Percentiles rank a stretch among this genome's conserved stretches.
Conservation (phyloP, 2,888 invertebrate genomes). For the Antheraea assamensis region DNA sequence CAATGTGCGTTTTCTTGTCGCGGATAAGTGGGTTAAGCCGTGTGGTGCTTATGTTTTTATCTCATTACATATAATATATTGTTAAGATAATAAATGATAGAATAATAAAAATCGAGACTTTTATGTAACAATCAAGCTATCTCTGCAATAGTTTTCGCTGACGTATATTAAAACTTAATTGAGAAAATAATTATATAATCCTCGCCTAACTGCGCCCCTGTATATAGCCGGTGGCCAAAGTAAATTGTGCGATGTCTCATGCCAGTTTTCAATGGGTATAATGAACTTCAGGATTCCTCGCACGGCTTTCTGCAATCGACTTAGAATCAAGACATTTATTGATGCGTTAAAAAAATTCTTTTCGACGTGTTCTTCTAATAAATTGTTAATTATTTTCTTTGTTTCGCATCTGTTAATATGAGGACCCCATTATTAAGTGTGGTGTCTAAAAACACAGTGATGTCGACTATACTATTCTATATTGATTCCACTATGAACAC, state of each 20-base stretch:
- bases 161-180: neutral
- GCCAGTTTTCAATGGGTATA: conserved; percentile 52
- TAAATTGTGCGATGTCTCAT: conserved; percentile 37
- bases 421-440: too few species aligned
- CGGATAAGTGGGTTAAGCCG: too few species aligned
- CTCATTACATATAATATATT: too few species aligned
- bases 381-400: neutral
- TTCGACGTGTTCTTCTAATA: neutral
- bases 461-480: too few species aligned
- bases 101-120: too few species aligned
- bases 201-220: neutral
- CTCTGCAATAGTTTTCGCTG: too few species aligned
- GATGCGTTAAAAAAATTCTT: conserved; percentile 26
- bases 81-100: too few species aligned
- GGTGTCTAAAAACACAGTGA: too few species aligned
- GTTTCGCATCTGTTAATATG: neutral
- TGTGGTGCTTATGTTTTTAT: too few species aligned
- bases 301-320: conserved; percentile 44
- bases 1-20: too few species aligned
- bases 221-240: conserved; percentile 18
- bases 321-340: conserved; percentile 26
- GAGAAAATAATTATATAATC: neutral
- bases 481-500: too few species aligned
- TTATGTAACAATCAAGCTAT: too few species aligned
- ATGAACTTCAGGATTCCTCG: conserved; percentile 53